Evolutionary conservation across 2,113 vertebrate genomes (phyloP), one percentile per base, ranked within the genome.

Genomic region (Trichomycterus rosablanca): DNA sequence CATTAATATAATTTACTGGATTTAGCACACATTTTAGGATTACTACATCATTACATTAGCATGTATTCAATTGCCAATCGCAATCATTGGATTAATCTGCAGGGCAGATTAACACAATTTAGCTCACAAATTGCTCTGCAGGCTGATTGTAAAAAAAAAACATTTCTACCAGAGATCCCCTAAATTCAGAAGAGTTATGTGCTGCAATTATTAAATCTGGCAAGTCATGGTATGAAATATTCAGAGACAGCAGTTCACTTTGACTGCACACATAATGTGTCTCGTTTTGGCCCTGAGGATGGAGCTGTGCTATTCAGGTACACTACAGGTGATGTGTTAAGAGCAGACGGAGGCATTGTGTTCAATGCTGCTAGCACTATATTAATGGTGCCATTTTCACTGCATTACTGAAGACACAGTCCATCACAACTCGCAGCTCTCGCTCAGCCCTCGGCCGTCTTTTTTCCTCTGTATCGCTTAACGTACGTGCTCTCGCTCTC

Each of bases 251-350:
- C 84, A 82, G 86, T 80, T 84, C 81, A 71, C 81, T 83, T 82
- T 76, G 75, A 66, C 81, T 79, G 85, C 84, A 86, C 84, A 81
- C 81, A 85, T 84, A 85, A 87, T 87, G 77, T 76, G 73, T 78
- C 79, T 83, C 80, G 79, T 83, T 86, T 81, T 8, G 73, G 74
- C 74, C 74, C 70, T 74, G 74, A 71, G 66, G 68, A 78, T 45
- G 76, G 73, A 52, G 76, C 71, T 62, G 71, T 11, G 67, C 14
- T 8, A n/a, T 66, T 67, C 74, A 76, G 75, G 80, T 81, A 77
- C 58, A 63, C 55, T 59, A 74, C 74, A 80, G 78, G 79, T 82
- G 78, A 83, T 72, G 82, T 62, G 77, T 76, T 80, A 82, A 77
- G 76, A 56, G 77, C 75, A 70, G 70, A 67, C 68, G 71, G 77